These are phyloP conservation scores for Crenuchus spilurus DNA, from an alignment of 2,797 vertebrate genomes.

Conservation along the genomic window DNA sequence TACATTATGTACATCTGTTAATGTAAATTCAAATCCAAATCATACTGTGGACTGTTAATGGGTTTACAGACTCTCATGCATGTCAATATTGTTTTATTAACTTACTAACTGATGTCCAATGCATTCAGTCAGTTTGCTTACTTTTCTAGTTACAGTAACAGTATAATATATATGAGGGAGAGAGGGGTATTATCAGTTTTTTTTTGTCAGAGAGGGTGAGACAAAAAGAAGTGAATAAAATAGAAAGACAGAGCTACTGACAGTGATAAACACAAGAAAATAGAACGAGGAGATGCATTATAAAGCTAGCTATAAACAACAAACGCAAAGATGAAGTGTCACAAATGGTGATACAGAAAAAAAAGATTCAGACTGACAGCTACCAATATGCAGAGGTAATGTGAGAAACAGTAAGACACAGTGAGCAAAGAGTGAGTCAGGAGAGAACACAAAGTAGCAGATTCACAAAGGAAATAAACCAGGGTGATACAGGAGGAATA, in stretches of 20 bases:
- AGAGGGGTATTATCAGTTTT: too few relatives aligned
- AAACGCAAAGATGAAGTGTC: conserved; percentile 32
- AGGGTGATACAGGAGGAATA: not conserved
- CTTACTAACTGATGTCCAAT: too few relatives aligned
- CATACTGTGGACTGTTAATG: too few relatives aligned
- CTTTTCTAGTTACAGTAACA: too few relatives aligned
- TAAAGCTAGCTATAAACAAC: too few relatives aligned
- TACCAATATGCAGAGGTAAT: conserved; percentile 18
- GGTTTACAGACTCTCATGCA: too few relatives aligned
- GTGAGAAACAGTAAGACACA: not conserved
- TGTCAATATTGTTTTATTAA: too few relatives aligned
- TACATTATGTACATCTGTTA: too few relatives aligned
- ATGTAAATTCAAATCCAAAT: too few relatives aligned
- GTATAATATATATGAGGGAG: too few relatives aligned
- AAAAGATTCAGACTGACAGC: conserved; percentile 33
- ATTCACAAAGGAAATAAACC: conserved; percentile 8
- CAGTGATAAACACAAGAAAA: not conserved
- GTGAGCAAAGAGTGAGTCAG: not conserved
- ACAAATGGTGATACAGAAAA: not conserved
- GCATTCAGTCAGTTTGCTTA: too few relatives aligned
- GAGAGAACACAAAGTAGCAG: not conserved
- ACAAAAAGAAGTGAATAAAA: conserved; percentile 19
- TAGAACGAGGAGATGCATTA: not conserved
- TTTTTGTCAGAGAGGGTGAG: conserved; percentile 16
- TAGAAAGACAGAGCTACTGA: conserved; percentile 27